These are phyloP conservation scores for Halictus rubicundus DNA, from an alignment of 1,140 invertebrate species.

Conservation along the genomic window DNA sequence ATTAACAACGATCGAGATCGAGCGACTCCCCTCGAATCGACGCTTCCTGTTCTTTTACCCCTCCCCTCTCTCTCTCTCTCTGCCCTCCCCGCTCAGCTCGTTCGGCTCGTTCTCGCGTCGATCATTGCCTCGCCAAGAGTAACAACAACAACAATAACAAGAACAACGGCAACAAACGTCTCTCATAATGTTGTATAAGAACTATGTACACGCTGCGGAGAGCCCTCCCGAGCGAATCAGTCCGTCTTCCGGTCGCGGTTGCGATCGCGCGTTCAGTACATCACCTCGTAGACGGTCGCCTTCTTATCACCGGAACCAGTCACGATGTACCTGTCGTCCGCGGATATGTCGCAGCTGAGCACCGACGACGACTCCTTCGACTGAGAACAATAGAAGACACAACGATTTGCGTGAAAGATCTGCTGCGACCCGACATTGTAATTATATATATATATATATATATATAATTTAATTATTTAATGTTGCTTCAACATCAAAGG, in stretches of 20 bases:
- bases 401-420: not conserved
- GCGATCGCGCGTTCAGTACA: conserved; percentile 85
- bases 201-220: conserved; percentile 11
- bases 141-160: conserved; percentile 64
- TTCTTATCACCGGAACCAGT: conserved; percentile 99
- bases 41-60: too few relatives aligned
- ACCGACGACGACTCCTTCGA: conserved; percentile 99
- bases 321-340: conserved; percentile 99
- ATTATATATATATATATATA: too few relatives aligned
- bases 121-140: conserved; percentile 31
- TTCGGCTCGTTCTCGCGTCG: conserved; percentile 32
- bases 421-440: not conserved
- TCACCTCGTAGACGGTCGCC: conserved; percentile 99
- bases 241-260: not conserved
- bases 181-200: conserved; percentile 34
- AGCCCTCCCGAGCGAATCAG: conserved; percentile 8
- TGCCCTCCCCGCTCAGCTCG: conserved; percentile 8
- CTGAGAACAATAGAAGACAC: conserved; percentile 83
- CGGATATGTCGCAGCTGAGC: conserved; percentile 99
- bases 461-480: too few relatives aligned
- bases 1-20: not conserved
- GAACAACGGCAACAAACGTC: conserved; percentile 57
- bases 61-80: too few relatives aligned
- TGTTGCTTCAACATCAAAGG: too few relatives aligned
- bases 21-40: not conserved